Conservation (phyloP, 2,113 vertebrate genomes). For the Camelus dromedarius region DNA sequence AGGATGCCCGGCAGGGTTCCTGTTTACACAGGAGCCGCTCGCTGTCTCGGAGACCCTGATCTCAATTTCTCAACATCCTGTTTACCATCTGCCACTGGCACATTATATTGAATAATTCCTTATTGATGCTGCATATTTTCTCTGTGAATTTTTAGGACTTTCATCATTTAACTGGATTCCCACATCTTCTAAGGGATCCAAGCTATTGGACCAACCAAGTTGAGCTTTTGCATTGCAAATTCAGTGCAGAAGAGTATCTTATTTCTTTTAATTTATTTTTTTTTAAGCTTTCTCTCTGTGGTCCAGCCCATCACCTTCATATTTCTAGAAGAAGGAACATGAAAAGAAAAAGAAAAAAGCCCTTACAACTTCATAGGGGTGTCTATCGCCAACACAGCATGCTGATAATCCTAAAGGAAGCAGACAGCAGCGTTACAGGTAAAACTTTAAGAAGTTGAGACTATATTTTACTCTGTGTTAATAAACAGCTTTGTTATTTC, state of each 20-base stretch:
- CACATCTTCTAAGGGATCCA: not conserved
- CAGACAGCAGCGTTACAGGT: not conserved
- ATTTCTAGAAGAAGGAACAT: conserved; percentile 53
- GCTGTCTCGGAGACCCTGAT: not conserved
- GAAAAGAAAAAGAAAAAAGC: conserved; percentile 28
- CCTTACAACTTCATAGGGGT: not conserved
- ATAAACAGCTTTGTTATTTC: not conserved
- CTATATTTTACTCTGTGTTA: not conserved
- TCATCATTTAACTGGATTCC: not conserved
- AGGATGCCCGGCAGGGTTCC: not conserved
- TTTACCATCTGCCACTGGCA: not conserved
- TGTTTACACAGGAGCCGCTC: not conserved
- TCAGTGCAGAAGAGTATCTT: not conserved
- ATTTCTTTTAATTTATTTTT: not conserved
- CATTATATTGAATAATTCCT: not conserved
- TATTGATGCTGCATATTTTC: not conserved
- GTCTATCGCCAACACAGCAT: not conserved
- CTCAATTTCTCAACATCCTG: not conserved
- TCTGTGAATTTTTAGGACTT: not conserved
- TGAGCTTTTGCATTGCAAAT: not conserved
- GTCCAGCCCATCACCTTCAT: not conserved
- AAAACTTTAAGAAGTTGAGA: not conserved
- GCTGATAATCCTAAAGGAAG: not conserved
- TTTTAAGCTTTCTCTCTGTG: conserved; percentile 34
- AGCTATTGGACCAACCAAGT: not conserved